phyloP scores from a whole-genome alignment of 2,797 vertebrate genomes.

The Simalia tracyae region DNA sequence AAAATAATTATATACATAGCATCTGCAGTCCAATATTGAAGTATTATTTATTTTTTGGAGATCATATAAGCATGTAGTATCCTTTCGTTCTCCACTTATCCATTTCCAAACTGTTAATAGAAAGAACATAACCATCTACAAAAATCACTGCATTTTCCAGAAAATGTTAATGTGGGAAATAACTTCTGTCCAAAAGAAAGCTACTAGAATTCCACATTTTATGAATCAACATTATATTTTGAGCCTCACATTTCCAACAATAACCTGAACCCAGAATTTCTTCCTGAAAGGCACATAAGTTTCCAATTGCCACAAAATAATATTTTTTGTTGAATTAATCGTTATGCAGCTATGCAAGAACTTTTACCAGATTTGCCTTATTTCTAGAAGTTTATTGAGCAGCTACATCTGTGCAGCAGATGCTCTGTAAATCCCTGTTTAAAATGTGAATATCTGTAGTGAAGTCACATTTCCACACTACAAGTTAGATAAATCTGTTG shows the following conservation, averaged over 20 bases:
- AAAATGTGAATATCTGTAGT: neutral
- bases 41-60: too few species aligned
- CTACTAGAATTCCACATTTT: neutral
- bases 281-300: neutral
- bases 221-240: neutral
- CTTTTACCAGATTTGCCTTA: neutral
- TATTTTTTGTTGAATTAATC: neutral
- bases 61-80: neutral
- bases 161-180: neutral
- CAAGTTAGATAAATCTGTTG: constrained; percentile 60
- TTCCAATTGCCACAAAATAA: neutral
- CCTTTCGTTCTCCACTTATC: neutral
- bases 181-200: neutral
- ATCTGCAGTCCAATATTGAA: too few species aligned
- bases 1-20: too few species aligned
- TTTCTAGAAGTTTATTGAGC: constrained; percentile 10
- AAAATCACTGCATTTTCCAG: neutral
- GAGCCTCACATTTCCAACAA: neutral
- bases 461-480: constrained; percentile 33
- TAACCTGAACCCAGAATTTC: neutral
- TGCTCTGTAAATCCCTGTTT: neutral
- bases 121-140: neutral
- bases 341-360: neutral
- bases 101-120: neutral
- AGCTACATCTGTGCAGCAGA: constrained; percentile 20